Evolutionary conservation across 2,797 vertebrate species (phyloP).

Genomic region (Helicolenus hilgendorfi): DNA sequence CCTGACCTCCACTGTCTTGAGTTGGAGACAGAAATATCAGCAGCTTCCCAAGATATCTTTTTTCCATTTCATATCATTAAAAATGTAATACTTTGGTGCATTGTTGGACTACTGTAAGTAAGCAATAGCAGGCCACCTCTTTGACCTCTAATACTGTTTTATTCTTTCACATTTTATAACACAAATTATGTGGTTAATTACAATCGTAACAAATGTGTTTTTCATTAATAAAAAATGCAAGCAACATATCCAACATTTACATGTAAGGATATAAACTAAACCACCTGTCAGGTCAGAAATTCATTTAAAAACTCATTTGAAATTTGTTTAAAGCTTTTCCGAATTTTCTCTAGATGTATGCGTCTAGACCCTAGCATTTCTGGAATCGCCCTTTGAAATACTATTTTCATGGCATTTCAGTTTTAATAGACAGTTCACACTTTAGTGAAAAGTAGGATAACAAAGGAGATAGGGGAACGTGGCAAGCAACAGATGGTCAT

Average conservation of each 20-base stretch:
- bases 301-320: neutral
- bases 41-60: neutral
- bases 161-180: neutral
- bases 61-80: neutral
- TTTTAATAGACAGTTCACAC: constrained; percentile 32
- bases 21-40: constrained; percentile 1
- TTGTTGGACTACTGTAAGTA: neutral
- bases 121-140: neutral
- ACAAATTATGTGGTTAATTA: neutral
- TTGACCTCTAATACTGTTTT: neutral
- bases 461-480: neutral
- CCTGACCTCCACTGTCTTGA: neutral
- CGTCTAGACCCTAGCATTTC: neutral
- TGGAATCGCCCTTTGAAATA: constrained; percentile 32
- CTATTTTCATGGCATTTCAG: constrained; percentile 47
- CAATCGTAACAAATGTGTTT: neutral
- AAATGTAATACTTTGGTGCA: neutral
- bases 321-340: neutral
- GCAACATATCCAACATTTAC: neutral
- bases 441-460: constrained; percentile 33
- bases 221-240: neutral
- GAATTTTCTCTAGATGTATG: no score
- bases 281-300: neutral
- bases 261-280: neutral
- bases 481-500: constrained; percentile 55